Conservation (phyloP, 1,140 invertebrate genomes). For the Drosophila obscura region DNA sequence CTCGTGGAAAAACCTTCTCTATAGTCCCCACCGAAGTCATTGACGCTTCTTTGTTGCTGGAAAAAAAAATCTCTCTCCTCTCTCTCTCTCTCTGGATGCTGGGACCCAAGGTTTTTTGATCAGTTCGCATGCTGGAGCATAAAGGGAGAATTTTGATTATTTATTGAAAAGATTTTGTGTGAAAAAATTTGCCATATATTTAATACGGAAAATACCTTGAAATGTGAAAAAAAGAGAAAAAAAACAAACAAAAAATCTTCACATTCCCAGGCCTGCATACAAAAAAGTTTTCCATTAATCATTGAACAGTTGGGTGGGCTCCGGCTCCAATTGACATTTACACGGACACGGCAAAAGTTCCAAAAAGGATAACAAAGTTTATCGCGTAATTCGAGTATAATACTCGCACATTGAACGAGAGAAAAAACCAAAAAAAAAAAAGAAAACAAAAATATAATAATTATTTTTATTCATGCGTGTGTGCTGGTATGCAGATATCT, state of each 20-base stretch:
- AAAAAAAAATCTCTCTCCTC: conserved; percentile 12
- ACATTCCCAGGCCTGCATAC: background rate
- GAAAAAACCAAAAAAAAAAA: conserved; percentile 15
- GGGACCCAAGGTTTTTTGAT: conserved; percentile 10
- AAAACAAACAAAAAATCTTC: background rate
- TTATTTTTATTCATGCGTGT: too few relatives aligned
- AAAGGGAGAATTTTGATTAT: conserved; percentile 49
- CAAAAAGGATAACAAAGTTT: conserved; percentile 26
- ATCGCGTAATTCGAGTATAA: conserved; percentile 13
- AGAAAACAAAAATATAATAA: conserved; percentile 17
- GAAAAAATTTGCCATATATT: conserved; percentile 40
- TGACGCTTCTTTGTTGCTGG: conserved; percentile 43
- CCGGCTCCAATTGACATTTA: conserved; percentile 35
- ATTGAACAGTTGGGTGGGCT: conserved; percentile 3
- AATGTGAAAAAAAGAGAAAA: background rate
- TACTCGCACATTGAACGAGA: background rate
- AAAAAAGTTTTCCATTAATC: conserved; percentile 39
- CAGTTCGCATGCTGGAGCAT: conserved; percentile 15
- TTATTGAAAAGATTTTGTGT: conserved; percentile 20
- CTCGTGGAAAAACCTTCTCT: too few relatives aligned
- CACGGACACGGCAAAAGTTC: conserved; percentile 24
- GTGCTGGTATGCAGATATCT: too few relatives aligned
- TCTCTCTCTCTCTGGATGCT: conserved; percentile 14
- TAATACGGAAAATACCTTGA: conserved; percentile 42
- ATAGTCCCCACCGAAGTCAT: conserved; percentile 24